Conservation (phyloP, 1,140 invertebrate species). For the Triops cancriformis region DNA sequence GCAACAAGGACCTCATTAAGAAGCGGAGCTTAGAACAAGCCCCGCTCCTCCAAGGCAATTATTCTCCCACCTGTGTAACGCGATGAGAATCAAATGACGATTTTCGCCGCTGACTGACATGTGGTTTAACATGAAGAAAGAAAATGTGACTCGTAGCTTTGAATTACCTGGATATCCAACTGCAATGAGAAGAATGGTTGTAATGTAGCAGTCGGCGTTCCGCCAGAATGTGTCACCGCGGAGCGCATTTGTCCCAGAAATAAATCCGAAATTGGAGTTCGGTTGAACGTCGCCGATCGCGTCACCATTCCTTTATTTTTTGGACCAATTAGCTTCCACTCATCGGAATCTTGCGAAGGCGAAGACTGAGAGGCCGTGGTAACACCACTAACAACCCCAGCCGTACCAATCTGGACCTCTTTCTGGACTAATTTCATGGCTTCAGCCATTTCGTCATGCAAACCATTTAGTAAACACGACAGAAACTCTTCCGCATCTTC, state of each 20-base stretch:
- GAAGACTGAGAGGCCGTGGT: slow-evolving; percentile 45
- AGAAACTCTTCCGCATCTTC: slow-evolving; percentile 95
- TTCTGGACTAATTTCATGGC: slow-evolving; percentile 39
- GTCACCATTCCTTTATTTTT: slow-evolving; percentile 80
- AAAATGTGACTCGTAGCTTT: too few relatives aligned
- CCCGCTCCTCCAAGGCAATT: background rate
- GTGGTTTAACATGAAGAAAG: background rate
- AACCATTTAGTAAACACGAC: slow-evolving; percentile 78
- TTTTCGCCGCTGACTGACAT: slow-evolving; percentile 17
- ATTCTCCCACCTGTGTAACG: slow-evolving; percentile 23
- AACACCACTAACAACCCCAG: slow-evolving; percentile 29
- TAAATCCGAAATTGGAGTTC: slow-evolving; percentile 83
- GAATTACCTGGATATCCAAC: slow-evolving; percentile 78
- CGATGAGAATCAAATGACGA: slow-evolving; percentile 1
- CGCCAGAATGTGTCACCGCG: slow-evolving; percentile 64
- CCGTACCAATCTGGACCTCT: background rate
- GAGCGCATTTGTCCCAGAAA: slow-evolving; percentile 82
- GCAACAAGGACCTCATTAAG: slow-evolving; percentile 10
- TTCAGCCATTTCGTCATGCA: slow-evolving; percentile 93
- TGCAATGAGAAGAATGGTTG: slow-evolving; percentile 91
- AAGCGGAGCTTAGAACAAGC: slow-evolving; percentile 14
- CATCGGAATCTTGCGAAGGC: slow-evolving; percentile 37
- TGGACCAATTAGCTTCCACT: slow-evolving; percentile 66
- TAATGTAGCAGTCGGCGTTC: slow-evolving; percentile 59
- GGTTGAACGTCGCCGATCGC: slow-evolving; percentile 64